Evolutionary conservation across 2,113 vertebrate species (phyloP).

Genomic region (Telmatochromis sp.): DNA sequence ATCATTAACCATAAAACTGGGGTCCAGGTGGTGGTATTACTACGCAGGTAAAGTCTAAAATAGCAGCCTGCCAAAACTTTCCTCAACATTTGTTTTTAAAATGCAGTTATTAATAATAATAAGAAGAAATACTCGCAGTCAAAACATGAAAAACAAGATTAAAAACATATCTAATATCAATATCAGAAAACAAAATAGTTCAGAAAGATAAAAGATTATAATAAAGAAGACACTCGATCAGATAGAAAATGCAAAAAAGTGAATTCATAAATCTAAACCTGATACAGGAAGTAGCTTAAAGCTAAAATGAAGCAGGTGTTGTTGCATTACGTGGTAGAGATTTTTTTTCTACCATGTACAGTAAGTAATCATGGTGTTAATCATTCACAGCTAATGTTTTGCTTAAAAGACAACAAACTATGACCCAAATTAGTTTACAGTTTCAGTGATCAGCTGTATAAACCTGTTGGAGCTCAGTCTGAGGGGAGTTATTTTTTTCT

Average conservation of each 20-base stretch:
- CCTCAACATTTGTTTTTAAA: neutral
- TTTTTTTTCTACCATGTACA: neutral
- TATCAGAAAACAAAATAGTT: neutral
- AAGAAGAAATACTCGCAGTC: fast-evolving
- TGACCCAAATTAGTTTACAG: neutral
- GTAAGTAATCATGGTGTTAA: neutral
- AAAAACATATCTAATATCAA: neutral
- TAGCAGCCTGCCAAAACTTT: neutral
- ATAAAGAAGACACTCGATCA: neutral
- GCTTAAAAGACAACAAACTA: neutral
- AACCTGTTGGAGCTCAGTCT: neutral
- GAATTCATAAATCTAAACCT: neutral
- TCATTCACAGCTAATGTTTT: neutral
- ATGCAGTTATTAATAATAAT: neutral
- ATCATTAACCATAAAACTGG: neutral
- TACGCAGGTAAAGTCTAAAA: neutral
- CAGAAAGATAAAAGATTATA: neutral
- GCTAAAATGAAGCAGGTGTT: neutral
- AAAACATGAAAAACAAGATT: neutral
- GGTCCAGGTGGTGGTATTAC: neutral
- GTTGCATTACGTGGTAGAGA: neutral
- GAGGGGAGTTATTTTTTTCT: no score
- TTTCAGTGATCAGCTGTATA: neutral
- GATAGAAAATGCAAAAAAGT: neutral
- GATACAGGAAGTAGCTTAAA: neutral